Percentiles rank a stretch among this genome's conserved stretches.
These are phyloP conservation scores for Adelphocoris suturalis DNA, from an alignment of 2,888 invertebrate genomes.

Conservation along the genomic window DNA sequence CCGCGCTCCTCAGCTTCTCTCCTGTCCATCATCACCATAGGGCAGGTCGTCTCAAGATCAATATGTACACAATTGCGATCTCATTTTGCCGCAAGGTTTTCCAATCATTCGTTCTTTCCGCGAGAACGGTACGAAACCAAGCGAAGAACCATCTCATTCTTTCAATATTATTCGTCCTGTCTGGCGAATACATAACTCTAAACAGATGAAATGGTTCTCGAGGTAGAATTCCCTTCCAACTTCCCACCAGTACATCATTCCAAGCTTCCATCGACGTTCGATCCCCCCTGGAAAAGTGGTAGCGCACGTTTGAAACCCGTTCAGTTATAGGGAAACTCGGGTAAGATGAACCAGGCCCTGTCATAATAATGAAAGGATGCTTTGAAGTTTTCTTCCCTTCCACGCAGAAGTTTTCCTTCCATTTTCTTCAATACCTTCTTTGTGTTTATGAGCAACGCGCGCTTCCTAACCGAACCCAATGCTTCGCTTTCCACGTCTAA, in stretches of 20 bases:
- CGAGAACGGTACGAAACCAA: not conserved
- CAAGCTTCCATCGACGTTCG: conserved; percentile 1
- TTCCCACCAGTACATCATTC: not conserved
- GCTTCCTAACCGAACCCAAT: conserved; percentile 1
- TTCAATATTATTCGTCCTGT: not conserved
- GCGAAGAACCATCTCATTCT: not conserved
- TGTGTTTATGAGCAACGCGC: conserved; percentile 12
- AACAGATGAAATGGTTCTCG: not conserved
- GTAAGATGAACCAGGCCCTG: not conserved
- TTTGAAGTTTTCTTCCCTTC: not conserved
- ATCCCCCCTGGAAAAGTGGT: not conserved
- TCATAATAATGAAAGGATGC: conserved; percentile 36
- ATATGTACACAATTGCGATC: too few species aligned
- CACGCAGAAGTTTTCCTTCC: not conserved
- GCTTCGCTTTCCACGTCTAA: not conserved
- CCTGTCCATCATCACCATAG: too few species aligned
- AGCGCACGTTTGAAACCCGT: not conserved
- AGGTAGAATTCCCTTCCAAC: not conserved
- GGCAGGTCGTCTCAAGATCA: too few species aligned
- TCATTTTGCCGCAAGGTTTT: not conserved
- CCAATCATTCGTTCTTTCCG: not conserved
- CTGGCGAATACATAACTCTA: conserved; percentile 2
- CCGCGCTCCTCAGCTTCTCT: too few species aligned
- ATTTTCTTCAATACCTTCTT: conserved; percentile 28
- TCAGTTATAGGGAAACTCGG: not conserved